A percentile compares a stretch with the other conserved stretches of the same genome.
Conservation (phyloP, 2,888 invertebrate genomes). For the Tetragonisca angustula region DNA sequence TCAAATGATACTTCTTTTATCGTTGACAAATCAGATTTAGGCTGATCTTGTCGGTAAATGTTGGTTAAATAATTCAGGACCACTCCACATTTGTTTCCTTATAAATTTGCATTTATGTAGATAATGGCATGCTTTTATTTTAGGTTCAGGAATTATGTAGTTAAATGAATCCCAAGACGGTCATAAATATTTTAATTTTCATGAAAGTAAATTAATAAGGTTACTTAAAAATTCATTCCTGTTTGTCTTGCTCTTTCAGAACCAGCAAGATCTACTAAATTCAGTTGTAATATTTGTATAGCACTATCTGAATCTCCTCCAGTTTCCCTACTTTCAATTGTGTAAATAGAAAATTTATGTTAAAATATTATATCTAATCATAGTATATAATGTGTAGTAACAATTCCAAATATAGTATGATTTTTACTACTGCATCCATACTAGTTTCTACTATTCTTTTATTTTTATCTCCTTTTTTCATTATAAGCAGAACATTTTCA, state of each 20-base stretch:
- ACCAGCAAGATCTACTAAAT: conserved; percentile 96
- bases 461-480: conserved; percentile 88
- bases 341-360: conserved; percentile 58
- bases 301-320: conserved; percentile 86
- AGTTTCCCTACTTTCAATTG: conserved; percentile 89
- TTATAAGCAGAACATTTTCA: conserved; percentile 86
- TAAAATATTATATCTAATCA: neutral
- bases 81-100: conserved; percentile 81
- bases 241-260: conserved; percentile 93
- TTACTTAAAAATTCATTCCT: conserved; percentile 79
- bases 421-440: conserved; percentile 96
- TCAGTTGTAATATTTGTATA: conserved; percentile 92
- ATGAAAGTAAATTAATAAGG: too few species aligned
- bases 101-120: conserved; percentile 57
- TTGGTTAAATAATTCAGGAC: conserved; percentile 66
- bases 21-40: conserved; percentile 57
- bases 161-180: too few species aligned
- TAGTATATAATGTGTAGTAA: conserved; percentile 57
- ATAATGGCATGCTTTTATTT: too few species aligned
- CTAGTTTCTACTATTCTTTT: conserved; percentile 92
- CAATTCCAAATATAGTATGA: conserved; percentile 94
- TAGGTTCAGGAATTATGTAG: too few species aligned
- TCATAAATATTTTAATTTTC: too few species aligned
- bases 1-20: conserved; percentile 69
- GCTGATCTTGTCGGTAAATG: conserved; percentile 19